Conservation (phyloP, 2,888 invertebrate species). For the Callyntrura sp. region DNA sequence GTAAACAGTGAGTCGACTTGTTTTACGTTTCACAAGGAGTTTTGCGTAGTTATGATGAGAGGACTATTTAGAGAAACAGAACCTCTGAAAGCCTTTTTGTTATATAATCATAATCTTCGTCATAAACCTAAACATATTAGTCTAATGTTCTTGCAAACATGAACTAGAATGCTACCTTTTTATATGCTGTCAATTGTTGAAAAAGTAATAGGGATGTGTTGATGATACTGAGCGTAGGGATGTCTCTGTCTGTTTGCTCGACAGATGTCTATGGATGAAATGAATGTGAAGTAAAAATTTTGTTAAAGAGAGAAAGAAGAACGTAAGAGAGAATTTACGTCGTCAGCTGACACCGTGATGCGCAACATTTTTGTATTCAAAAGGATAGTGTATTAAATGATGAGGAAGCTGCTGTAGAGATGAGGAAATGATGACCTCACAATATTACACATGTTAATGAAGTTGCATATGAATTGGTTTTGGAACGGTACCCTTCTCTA, state of each 20-base stretch:
- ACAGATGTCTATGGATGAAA: background rate
- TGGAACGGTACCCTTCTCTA: background rate
- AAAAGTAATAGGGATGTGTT: background rate
- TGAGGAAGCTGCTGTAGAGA: background rate
- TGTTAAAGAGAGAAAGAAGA: background rate
- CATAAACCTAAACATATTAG: too few relatives aligned
- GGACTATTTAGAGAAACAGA: too few relatives aligned
- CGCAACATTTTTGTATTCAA: conserved; percentile 48
- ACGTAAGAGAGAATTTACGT: conserved; percentile 2
- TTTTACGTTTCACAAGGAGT: too few relatives aligned
- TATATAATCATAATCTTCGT: too few relatives aligned
- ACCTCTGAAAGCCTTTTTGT: too few relatives aligned
- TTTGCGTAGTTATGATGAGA: too few relatives aligned
- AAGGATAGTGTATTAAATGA: background rate
- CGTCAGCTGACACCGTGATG: conserved; percentile 58
- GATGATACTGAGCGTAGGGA: background rate
- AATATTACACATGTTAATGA: too few relatives aligned
- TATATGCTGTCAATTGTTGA: background rate
- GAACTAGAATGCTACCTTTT: background rate
- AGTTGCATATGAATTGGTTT: background rate
- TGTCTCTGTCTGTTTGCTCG: background rate
- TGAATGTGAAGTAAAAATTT: background rate
- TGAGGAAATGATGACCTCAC: background rate
- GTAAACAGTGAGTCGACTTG: too few relatives aligned
- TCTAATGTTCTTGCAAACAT: too few relatives aligned